These are phyloP conservation scores for Diadema setosum DNA, from an alignment of 35 echinoderm and acorn worm species.

Conservation along the genomic window DNA sequence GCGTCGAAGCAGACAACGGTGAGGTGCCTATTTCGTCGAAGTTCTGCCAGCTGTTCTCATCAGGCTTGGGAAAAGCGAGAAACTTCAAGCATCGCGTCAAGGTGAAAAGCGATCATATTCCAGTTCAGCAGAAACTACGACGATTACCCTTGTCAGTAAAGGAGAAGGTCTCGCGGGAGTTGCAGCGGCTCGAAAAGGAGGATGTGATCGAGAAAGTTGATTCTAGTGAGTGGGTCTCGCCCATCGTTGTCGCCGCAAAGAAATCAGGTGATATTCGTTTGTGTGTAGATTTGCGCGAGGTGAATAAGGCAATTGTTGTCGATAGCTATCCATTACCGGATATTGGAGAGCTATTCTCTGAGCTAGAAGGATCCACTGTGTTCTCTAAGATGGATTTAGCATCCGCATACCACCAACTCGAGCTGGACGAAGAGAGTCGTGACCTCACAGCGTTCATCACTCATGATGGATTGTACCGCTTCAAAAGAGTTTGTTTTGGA, in stretches of 20 bases:
- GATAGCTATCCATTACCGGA: slow-evolving; percentile 59
- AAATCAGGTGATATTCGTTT: slow-evolving; percentile 41
- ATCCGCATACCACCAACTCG: slow-evolving; percentile 62
- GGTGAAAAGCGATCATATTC: background rate
- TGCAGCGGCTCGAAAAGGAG: no score
- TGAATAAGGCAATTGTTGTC: slow-evolving; percentile 49
- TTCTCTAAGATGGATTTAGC: slow-evolving; percentile 63
- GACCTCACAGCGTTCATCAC: slow-evolving; percentile 61
- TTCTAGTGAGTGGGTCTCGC: slow-evolving; percentile 70
- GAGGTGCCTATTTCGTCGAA: background rate
- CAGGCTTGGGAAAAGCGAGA: background rate
- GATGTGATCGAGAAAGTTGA: slow-evolving; percentile 66
- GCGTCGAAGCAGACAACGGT: background rate
- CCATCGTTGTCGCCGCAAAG: slow-evolving; percentile 41
- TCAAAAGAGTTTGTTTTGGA: slow-evolving; percentile 55
- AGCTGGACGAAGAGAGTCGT: slow-evolving; percentile 19
- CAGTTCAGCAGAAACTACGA: slow-evolving; percentile 46
- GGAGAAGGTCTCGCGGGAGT: slow-evolving; percentile 19
- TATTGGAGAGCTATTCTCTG: slow-evolving; percentile 61
- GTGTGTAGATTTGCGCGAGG: slow-evolving; percentile 59
- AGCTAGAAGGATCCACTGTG: slow-evolving; percentile 19
- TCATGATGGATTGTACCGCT: slow-evolving; percentile 45
- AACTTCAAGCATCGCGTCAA: slow-evolving; percentile 27
- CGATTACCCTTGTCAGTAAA: slow-evolving; percentile 37
- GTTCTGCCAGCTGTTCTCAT: background rate